Percentiles rank a stretch among this genome's conserved stretches.
Conservation (phyloP, 2,113 vertebrate genomes). For the Rana temporaria region DNA sequence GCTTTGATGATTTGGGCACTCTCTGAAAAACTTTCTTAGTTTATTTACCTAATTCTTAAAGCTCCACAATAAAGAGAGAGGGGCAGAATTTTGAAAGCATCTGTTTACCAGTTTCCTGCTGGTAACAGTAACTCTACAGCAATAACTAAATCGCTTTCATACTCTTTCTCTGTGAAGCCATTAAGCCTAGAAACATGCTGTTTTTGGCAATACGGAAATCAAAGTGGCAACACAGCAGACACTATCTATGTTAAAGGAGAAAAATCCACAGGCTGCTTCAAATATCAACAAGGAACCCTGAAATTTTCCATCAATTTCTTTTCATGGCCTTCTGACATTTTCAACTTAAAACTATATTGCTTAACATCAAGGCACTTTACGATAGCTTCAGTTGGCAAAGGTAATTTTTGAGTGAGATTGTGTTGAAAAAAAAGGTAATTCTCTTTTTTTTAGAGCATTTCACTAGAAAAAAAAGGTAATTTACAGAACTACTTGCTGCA, state of each 20-base stretch:
- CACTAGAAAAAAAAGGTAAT: slow-evolving; percentile 82
- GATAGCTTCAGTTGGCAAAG: slow-evolving; percentile 79
- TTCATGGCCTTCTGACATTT: slow-evolving; percentile 87
- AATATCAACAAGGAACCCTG: slow-evolving; percentile 86
- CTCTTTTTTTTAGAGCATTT: slow-evolving; percentile 77
- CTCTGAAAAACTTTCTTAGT: slow-evolving; percentile 19
- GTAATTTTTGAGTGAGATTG: slow-evolving; percentile 85
- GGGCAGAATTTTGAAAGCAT: slow-evolving; percentile 69
- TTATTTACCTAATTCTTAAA: slow-evolving; percentile 45
- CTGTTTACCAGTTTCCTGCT: slow-evolving; percentile 73
- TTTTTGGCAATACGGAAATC: slow-evolving; percentile 83
- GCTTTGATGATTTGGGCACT: not conserved
- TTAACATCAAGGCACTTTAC: slow-evolving; percentile 86
- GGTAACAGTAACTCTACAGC: slow-evolving; percentile 73
- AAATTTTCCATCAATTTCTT: slow-evolving; percentile 87
- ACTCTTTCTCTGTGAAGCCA: slow-evolving; percentile 81
- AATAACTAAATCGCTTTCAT: slow-evolving; percentile 81
- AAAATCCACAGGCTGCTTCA: slow-evolving; percentile 88
- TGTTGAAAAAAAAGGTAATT: slow-evolving; percentile 81
- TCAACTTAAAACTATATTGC: slow-evolving; percentile 88
- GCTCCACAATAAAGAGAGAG: slow-evolving; percentile 21
- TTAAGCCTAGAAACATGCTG: slow-evolving; percentile 88
- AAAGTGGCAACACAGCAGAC: slow-evolving; percentile 78
- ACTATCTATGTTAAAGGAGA: slow-evolving; percentile 82
- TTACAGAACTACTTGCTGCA: slow-evolving; percentile 81